Evolutionary conservation across 2,113 vertebrate genomes (phyloP), one percentile per base, ranked within the genome.

Genomic region (Sarotherodon lohbergeri): DNA sequence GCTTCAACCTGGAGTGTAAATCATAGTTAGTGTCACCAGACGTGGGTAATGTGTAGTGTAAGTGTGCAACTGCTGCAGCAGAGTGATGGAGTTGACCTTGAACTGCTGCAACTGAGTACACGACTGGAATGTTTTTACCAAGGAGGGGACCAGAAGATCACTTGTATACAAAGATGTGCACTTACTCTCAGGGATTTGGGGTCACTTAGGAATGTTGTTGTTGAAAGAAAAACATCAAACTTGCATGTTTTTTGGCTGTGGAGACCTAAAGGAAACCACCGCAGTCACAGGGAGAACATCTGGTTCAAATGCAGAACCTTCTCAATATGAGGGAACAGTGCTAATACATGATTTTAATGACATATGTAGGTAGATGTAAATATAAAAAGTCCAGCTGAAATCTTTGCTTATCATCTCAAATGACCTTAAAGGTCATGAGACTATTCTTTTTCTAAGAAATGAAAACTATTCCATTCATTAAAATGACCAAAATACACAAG

Each of bases 11-110:
- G 19, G 63, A 36, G 76, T 86, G 88, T 92, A 91, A 94, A 94
- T 94, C 90, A 92, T 78, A 83, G 89, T 91, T 92, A 90, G 89
- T 88, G 85, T 92, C 88, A 86, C 71, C 80, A 86, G 91, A 92
- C 88, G 2, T 13, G 46, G 85, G 86, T 89, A 90, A 93, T 95
- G 91, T 82, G 88, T 43, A 76, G 85, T 86, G 41, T 19, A 84
- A 82, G 76, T 84, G 88, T 93, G 82, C 91, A 91, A 94, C 92
- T 93, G 86, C 79, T 85, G 76, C 89, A 81, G 66, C 89, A 82
- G 88, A 93, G 85, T 78, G 81, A 91, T 43, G 46, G 86, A 82
- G n/a, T 86, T 89, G 90, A 92, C 86, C 85, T 41, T 85, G 92
- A 87, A 84, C 84, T 93, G 85, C 85, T 54, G 22, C 36, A 76